Evolutionary conservation across 1,140 invertebrate genomes (phyloP), one percentile per base, ranked within the genome.

Genomic region (Bombus terrestris): DNA sequence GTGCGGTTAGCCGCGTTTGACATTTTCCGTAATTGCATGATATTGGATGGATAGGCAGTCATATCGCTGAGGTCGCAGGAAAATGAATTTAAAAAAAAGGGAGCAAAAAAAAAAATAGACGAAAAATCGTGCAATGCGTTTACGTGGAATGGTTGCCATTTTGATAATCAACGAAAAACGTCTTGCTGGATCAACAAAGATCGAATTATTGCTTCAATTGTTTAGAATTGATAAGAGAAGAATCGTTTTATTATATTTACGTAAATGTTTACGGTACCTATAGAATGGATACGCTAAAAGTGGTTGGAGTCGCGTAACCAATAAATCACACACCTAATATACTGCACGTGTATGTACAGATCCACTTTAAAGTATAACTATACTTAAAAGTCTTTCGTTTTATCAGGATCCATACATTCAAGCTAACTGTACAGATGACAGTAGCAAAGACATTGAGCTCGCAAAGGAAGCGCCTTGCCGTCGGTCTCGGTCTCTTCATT

Each of bases 21-120:
- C 86, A 86, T 90, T 90, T 90, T 88, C 88, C 77, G 78, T 86
- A 87, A 90, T 90, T 90, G 88, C 64, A 62, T 81, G 89, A 90
- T 90, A 90, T 90, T 81, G 89, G 88, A 90, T 74, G 88, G 86
- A 90, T 90, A 66, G 75, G 76, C n/a, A 59, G 64, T 53, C 59
- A 62, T 74, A 86, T 81, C 71, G 83, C 71, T 66, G 79, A 72
- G 79, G 81, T 79, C 62, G 71, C 64, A 53, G 43, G 39, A 71
- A 81, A 87, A 81, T 78, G 69, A 83, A 64, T 71, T 76, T 47
- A 47, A 76, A 76, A 43, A 77, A 80, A 74, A 75, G 35, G 25
- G 25, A 13, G 35, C 10, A 37, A 43, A 57, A 25, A 37, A 43
- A 57, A 25, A 76, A 53, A 32, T 5, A 35, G n/a, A 64, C 25